These are phyloP conservation scores for Perizoma affinitatum DNA, from an alignment of 2,888 invertebrate genomes.

Conservation along the genomic window DNA sequence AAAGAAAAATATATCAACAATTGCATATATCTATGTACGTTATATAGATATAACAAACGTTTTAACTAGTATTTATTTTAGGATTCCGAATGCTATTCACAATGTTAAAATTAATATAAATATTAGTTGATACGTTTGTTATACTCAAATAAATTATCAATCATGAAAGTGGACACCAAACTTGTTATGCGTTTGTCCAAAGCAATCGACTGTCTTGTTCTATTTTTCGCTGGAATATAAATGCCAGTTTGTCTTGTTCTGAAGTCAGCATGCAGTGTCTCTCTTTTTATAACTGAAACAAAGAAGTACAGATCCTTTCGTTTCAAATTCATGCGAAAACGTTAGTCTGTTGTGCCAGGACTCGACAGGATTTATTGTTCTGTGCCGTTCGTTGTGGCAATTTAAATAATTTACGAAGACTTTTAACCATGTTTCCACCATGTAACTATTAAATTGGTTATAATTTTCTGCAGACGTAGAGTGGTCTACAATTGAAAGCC, in stretches of 20 bases:
- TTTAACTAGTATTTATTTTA: no score
- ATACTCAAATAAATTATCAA: constrained; percentile 15
- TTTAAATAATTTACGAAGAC: constrained; percentile 6
- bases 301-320: constrained; percentile 15
- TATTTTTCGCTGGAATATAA: constrained; percentile 10
- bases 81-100: no score
- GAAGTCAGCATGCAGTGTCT: constrained; percentile 15
- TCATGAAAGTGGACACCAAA: constrained; percentile 7
- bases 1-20: no score
- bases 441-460: constrained; percentile 11
- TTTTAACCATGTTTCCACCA: constrained; percentile 13
- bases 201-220: constrained; percentile 7
- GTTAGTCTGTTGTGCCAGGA: constrained; percentile 19
- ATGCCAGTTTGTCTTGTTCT: constrained; percentile 13
- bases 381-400: constrained; percentile 10
- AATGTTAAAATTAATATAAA: no score
- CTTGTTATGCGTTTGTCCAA: constrained; percentile 12
- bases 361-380: constrained; percentile 17
- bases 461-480: constrained; percentile 8
- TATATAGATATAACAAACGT: no score
- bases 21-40: no score
- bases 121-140: no score
- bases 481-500: constrained; percentile 6
- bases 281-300: constrained; percentile 13
- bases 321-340: constrained; percentile 11